These are phyloP conservation scores for Calidris pugnax DNA, from an alignment of 2,113 vertebrate genomes.

Conservation along the genomic window DNA sequence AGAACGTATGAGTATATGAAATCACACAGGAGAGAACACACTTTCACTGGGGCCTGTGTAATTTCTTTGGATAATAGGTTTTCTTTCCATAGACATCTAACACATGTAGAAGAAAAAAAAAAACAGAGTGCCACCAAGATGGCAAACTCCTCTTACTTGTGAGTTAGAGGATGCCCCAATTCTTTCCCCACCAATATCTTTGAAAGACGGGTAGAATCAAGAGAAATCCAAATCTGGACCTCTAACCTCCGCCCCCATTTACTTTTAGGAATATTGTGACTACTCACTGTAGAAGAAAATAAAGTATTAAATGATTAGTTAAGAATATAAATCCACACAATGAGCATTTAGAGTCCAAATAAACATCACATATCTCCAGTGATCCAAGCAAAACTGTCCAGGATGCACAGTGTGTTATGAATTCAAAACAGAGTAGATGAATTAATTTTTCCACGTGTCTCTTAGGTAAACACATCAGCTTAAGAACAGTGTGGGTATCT, in stretches of 20 bases:
- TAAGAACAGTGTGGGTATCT: background rate
- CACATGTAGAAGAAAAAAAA: background rate
- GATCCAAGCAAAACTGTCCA: background rate
- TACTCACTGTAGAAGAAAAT: background rate
- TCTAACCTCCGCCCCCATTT: accelerated
- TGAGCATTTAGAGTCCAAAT: background rate
- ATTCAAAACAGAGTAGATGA: background rate
- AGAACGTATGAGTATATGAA: background rate
- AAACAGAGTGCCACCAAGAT: background rate
- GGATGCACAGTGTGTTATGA: background rate
- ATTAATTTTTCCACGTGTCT: background rate
- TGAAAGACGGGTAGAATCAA: background rate
- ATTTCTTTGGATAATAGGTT: background rate
- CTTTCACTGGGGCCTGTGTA: background rate
- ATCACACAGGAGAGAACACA: background rate
- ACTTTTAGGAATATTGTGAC: background rate
- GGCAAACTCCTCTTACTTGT: background rate
- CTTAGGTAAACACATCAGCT: background rate
- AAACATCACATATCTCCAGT: background rate
- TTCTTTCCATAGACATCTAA: background rate
- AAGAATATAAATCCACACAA: background rate
- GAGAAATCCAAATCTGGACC: background rate
- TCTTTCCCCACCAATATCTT: background rate
- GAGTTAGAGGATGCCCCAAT: background rate
- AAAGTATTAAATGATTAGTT: background rate